Percentiles rank a stretch among this genome's conserved stretches.
Conservation (phyloP, 2,113 vertebrate species). For the Sclerurus mexicanus region DNA sequence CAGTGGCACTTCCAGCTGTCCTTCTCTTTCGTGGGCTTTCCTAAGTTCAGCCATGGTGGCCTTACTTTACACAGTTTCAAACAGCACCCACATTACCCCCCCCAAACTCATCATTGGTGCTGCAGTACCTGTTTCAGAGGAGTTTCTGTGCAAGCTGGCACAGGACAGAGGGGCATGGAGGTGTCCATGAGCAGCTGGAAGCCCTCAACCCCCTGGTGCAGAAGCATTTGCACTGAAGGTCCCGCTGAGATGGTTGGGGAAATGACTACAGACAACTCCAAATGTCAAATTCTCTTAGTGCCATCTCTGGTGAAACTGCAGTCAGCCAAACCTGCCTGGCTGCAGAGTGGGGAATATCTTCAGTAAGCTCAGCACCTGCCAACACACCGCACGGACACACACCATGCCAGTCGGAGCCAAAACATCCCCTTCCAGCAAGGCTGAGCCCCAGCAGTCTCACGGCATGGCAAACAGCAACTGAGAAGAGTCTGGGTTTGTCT, state of each 20-base stretch:
- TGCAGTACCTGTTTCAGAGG: background rate
- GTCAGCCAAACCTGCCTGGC: background rate
- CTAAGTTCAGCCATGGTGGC: background rate
- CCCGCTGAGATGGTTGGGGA: accelerated
- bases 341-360: background rate
- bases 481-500: background rate
- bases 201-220: background rate
- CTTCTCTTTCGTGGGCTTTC: background rate
- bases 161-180: background rate
- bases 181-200: background rate
- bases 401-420: background rate
- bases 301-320: background rate
- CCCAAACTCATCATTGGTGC: background rate
- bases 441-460: background rate
- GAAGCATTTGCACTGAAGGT: too few relatives aligned
- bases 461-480: background rate
- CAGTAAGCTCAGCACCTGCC: background rate
- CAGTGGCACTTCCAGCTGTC: too few relatives aligned
- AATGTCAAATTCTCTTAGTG: background rate
- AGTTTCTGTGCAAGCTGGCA: background rate
- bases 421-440: background rate
- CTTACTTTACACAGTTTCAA: background rate
- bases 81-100: background rate
- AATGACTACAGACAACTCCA: background rate
- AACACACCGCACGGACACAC: background rate